A percentile compares a stretch with the other conserved stretches of the same genome.
phyloP scores from a whole-genome alignment of 2,113 vertebrate species.

The Aramus guarauna region DNA sequence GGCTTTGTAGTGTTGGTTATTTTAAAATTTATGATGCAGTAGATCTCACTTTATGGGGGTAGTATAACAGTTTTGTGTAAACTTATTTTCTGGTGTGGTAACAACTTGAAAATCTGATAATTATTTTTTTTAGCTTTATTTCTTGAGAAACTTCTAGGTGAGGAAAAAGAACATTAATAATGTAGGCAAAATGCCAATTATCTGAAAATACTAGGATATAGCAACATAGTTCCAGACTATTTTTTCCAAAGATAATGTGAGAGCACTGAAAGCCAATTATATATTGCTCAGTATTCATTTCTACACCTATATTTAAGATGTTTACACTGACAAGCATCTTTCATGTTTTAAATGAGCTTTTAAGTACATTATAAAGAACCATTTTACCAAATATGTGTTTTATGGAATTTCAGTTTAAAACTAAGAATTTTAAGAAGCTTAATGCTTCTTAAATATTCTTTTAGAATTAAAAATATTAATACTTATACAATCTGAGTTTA shows the following conservation, averaged over 20 bases:
- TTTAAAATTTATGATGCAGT: background rate
- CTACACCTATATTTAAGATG: background rate
- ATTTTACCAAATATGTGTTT: background rate
- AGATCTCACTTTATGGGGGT: background rate
- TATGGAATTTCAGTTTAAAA: background rate
- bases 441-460: background rate
- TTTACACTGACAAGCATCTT: background rate
- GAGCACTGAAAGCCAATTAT: background rate
- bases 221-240: background rate
- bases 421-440: background rate
- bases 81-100: background rate
- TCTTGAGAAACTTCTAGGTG: background rate
- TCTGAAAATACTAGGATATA: background rate
- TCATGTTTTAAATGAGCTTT: background rate
- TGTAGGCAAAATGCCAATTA: background rate
- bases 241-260: background rate
- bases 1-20: background rate
- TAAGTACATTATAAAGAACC: background rate
- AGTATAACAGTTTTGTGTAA: background rate
- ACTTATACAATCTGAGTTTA: background rate
- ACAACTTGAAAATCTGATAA: background rate
- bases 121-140: background rate
- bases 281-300: background rate
- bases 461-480: background rate
- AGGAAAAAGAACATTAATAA: background rate